Conservation (phyloP, 2,797 vertebrate species). For the Serranus cabrilla region DNA sequence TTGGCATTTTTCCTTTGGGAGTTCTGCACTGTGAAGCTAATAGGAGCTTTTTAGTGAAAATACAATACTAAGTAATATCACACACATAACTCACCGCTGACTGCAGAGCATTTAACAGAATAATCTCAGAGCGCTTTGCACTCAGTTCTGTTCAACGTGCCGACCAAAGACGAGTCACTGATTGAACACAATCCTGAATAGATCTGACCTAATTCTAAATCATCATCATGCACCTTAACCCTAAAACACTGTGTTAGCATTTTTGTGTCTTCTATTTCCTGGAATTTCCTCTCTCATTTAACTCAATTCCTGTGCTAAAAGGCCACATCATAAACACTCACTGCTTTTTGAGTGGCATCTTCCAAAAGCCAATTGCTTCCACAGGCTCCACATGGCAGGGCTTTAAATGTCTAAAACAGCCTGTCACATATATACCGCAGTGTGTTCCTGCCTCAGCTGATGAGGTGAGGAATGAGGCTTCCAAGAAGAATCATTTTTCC, state of each 20-base stretch:
- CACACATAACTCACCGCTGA: too few relatives aligned
- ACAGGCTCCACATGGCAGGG: constrained; percentile 1
- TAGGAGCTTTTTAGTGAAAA: too few relatives aligned
- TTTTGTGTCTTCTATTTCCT: neutral
- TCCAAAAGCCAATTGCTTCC: constrained; percentile 36
- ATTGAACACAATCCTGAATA: neutral
- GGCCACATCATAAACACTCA: constrained; percentile 3
- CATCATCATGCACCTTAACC: neutral
- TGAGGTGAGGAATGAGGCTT: constrained; percentile 47
- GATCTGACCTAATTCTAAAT: neutral
- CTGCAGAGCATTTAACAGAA: too few relatives aligned
- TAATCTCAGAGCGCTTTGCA: too few relatives aligned
- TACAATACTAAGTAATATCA: too few relatives aligned
- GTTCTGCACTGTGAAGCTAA: too few relatives aligned
- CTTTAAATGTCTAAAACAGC: constrained; percentile 51
- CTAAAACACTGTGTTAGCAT: neutral
- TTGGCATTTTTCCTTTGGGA: too few relatives aligned
- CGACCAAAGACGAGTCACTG: too few relatives aligned
- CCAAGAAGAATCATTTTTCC: constrained; percentile 40
- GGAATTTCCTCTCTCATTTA: neutral
- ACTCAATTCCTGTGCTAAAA: neutral
- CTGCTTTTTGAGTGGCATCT: constrained; percentile 34
- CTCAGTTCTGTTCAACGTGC: too few relatives aligned
- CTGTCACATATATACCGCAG: neutral
- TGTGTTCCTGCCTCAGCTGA: constrained; percentile 6